Evolutionary conservation across 2,113 vertebrate genomes (phyloP), one percentile per base, ranked within the genome.

Genomic region (Forbesichthys papilliferus): DNA sequence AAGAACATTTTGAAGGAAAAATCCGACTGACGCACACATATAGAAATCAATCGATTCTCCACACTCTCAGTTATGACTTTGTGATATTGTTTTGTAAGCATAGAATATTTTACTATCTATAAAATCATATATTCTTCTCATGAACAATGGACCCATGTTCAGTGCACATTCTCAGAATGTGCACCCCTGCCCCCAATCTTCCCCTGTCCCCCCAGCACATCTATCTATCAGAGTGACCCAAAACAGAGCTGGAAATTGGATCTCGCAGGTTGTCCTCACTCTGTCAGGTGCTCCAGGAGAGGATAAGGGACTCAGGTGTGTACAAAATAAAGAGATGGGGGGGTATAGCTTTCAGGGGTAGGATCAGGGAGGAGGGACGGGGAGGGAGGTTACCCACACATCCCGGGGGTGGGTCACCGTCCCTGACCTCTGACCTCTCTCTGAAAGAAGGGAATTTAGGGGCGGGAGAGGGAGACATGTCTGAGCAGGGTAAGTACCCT

Each of bases 391-490:
- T 18, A 69, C 47, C 47, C 33, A 77, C 67, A 82, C 82, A 82
- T 77, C 91, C 91, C 83, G 69, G 73, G 86, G 90, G 83, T 75
- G 83, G 90, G 90, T 90, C 88, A 85, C 64, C 87, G 83, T 85
- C 79, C 77, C 73, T 84, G 88, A 70, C 89, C 89, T 86, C 77
- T 90, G 89, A 92, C 88, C 85, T 72, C 36, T 18, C 80, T 81
- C 80, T 90, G 83, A 92, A 91, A 92, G 87, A 88, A 85, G 89
- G 87, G 90, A 92, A 91, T 93, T 88, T 78, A 62, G 82, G 81
- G 75, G 80, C 77, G 69, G 87, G 80, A 86, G 86, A 74, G 65
- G 58, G 84, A 66, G 75, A 86, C 87, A 80, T 88, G 91, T 91
- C 84, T 84, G 79, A 88, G 88, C 90, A 90, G 76, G 84, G 75